phyloP scores from a whole-genome alignment of 2,113 vertebrate genomes.

The Mirounga angustirostris region DNA sequence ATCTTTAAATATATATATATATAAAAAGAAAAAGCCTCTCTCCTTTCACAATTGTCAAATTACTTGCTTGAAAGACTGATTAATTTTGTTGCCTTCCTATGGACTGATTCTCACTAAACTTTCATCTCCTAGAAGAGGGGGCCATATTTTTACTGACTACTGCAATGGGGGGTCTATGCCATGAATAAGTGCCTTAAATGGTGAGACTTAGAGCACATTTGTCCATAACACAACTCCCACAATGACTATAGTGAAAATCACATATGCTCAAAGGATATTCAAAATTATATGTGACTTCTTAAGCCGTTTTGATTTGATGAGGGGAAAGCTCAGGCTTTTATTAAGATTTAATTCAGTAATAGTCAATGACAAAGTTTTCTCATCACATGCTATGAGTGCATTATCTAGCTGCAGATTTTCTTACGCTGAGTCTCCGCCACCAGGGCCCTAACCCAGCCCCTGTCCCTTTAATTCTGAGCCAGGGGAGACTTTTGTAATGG shows the following conservation, averaged over 20 bases:
- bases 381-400: neutral
- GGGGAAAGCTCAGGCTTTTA: neutral
- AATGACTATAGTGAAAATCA: neutral
- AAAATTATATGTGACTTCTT: neutral
- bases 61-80: neutral
- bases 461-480: neutral
- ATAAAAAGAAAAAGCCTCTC: neutral
- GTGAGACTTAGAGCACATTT: neutral
- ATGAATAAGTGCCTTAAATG: neutral
- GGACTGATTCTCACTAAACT: neutral
- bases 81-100: neutral
- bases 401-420: too few species aligned
- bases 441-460: rapidly evolving
- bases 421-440: neutral
- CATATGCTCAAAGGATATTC: neutral
- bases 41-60: neutral
- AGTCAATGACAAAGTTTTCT: neutral
- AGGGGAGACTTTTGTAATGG: neutral
- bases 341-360: neutral
- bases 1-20: too few species aligned
- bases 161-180: neutral
- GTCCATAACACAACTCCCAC: neutral
- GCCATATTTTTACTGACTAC: neutral
- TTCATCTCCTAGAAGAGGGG: neutral
- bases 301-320: neutral